Conservation (phyloP, 2,797 vertebrate genomes). For the Sebastes kiyomatsui region DNA sequence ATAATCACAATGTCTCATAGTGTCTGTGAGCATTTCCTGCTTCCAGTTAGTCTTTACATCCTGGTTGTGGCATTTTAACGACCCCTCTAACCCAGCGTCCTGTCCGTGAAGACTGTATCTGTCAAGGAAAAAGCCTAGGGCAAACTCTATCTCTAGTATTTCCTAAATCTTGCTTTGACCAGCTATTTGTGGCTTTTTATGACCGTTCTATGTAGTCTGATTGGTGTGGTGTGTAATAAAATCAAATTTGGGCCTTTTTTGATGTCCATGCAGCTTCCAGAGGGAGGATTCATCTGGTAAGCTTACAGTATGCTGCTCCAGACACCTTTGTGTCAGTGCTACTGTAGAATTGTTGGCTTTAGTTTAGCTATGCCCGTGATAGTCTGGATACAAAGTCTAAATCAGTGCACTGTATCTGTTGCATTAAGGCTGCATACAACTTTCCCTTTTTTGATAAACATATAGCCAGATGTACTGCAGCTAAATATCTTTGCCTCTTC, state of each 20-base stretch:
- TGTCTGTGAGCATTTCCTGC: conserved; percentile 39
- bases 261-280: conserved; percentile 63
- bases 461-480: background rate
- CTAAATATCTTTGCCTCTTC: background rate
- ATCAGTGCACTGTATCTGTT: background rate
- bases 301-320: conserved; percentile 33
- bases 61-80: background rate
- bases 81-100: conserved; percentile 27
- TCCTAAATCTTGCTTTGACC: background rate
- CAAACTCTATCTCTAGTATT: background rate
- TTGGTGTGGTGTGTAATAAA: conserved; percentile 40
- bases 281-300: conserved; percentile 71
- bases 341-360: conserved; percentile 11
- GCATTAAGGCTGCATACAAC: background rate
- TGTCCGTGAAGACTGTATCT: conserved; percentile 10
- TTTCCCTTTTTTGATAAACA: background rate
- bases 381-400: conserved; percentile 1
- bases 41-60: conserved; percentile 23
- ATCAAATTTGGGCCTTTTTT: conserved; percentile 58
- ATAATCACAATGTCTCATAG: background rate
- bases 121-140: conserved; percentile 16
- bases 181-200: background rate
- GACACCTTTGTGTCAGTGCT: conserved; percentile 14
- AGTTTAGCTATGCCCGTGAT: background rate
- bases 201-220: background rate